Percentiles rank a stretch among this genome's conserved stretches.
phyloP scores from a whole-genome alignment of 2,888 invertebrate species.

The Lissocephala sabroskyi region DNA sequence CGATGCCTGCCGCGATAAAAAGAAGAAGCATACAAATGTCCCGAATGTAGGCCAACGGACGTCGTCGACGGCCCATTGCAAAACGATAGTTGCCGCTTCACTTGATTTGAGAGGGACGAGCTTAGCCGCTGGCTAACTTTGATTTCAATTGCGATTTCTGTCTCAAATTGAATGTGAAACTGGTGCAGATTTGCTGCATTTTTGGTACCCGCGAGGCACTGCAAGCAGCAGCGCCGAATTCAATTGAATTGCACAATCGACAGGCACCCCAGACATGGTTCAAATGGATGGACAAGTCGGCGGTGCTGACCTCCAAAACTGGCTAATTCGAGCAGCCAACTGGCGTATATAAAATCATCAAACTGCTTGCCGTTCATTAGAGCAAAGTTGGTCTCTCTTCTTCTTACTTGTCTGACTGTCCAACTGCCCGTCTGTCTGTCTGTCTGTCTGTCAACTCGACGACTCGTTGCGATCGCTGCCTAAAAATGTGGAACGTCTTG shows the following conservation, averaged over 20 bases:
- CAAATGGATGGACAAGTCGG: slow-evolving; percentile 57
- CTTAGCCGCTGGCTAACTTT: slow-evolving; percentile 30
- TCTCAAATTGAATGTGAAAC: slow-evolving; percentile 30
- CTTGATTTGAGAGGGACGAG: too few relatives aligned
- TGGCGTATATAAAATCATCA: background rate
- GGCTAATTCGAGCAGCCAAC: slow-evolving; percentile 2
- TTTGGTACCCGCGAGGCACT: background rate
- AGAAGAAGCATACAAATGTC: too few relatives aligned
- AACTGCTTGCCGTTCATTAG: slow-evolving; percentile 44
- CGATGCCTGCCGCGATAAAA: too few relatives aligned
- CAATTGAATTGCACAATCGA: slow-evolving; percentile 4
- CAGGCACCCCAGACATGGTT: slow-evolving; percentile 16
- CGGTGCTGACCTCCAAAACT: slow-evolving; percentile 56
- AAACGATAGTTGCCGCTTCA: too few relatives aligned
- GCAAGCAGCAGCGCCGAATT: slow-evolving; percentile 38
- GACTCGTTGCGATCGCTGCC: slow-evolving; percentile 19
- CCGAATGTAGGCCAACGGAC: too few relatives aligned
- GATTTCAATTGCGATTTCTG: slow-evolving; percentile 28
- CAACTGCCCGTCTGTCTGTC: too few relatives aligned
- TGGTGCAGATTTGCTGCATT: slow-evolving; percentile 44
- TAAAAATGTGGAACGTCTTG: slow-evolving; percentile 53
- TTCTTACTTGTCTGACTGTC: too few relatives aligned
- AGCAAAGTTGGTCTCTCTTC: slow-evolving; percentile 32
- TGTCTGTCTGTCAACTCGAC: too few relatives aligned
- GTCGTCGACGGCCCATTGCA: too few relatives aligned